These are phyloP conservation scores for Brachyhypopomus occidentalis DNA, from an alignment of 2,113 vertebrate species.

Conservation along the genomic window DNA sequence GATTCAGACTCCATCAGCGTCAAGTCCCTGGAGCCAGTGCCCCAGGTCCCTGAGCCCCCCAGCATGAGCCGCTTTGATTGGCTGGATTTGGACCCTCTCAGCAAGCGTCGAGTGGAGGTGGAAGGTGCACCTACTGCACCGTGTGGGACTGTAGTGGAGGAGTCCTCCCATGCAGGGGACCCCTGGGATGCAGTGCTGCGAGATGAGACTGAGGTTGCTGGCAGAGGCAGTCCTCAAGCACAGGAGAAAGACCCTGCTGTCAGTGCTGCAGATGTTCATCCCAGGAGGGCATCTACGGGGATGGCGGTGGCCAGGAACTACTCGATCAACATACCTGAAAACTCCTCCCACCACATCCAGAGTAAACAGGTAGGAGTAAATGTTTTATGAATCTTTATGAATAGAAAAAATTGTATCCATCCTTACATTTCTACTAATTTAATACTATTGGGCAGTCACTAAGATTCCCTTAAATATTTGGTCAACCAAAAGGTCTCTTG, in stretches of 20 bases:
- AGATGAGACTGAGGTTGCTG: conserved; percentile 76
- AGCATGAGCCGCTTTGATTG: conserved; percentile 87
- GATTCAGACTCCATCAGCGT: conserved; percentile 75
- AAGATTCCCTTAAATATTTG: too few species aligned
- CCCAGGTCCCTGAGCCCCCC: conserved; percentile 71
- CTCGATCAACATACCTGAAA: conserved; percentile 83
- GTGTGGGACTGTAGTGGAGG: conserved; percentile 49
- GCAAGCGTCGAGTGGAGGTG: conserved; percentile 82
- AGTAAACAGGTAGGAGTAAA: conserved; percentile 77
- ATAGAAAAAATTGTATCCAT: too few species aligned
- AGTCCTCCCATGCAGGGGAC: conserved; percentile 76
- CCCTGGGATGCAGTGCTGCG: conserved; percentile 96
- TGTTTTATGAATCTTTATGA: too few species aligned
- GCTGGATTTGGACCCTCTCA: conserved; percentile 95
- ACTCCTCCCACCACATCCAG: conserved; percentile 72
- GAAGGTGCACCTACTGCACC: conserved; percentile 62
- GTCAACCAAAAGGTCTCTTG: too few species aligned
- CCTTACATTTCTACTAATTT: too few species aligned
- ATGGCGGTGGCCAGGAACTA: conserved; percentile 85
- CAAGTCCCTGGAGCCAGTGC: conserved; percentile 70
- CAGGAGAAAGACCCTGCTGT: conserved; percentile 65
- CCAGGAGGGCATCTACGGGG: conserved; percentile 79
- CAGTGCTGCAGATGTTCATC: conserved; percentile 47
- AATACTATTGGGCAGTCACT: too few species aligned
- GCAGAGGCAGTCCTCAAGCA: conserved; percentile 61